Evolutionary conservation across 1,140 invertebrate genomes (phyloP).

Genomic region (Aleiodes sp.): DNA sequence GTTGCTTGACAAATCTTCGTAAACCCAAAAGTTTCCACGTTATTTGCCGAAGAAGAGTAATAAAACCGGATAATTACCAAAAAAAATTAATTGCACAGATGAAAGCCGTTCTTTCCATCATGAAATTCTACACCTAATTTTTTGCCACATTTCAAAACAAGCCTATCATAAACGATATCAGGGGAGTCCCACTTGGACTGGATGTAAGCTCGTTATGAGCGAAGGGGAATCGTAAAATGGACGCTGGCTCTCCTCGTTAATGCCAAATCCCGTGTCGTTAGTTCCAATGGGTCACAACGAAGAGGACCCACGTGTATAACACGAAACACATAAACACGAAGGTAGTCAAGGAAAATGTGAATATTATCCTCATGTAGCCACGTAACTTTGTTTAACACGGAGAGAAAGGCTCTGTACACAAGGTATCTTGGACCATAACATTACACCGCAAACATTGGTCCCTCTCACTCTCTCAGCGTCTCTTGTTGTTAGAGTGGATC

Average conservation of each 20-base stretch:
- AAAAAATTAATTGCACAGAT: too few relatives aligned
- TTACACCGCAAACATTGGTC: background rate
- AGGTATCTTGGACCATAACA: background rate
- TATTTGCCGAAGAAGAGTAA: too few relatives aligned
- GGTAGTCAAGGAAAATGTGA: background rate
- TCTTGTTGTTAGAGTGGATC: too few relatives aligned
- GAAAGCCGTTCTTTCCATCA: too few relatives aligned
- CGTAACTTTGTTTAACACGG: background rate
- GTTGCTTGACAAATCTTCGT: too few relatives aligned
- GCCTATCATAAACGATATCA: background rate
- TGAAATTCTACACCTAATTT: background rate
- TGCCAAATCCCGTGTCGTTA: conserved; percentile 29
- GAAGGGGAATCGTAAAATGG: conserved; percentile 19
- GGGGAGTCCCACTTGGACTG: background rate
- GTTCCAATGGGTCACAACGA: conserved; percentile 3
- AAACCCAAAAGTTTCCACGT: too few relatives aligned
- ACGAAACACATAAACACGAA: background rate
- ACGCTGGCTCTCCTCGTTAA: conserved; percentile 18
- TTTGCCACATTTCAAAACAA: background rate
- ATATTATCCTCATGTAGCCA: background rate
- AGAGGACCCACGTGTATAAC: background rate
- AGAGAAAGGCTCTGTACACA: background rate
- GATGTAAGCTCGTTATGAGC: background rate
- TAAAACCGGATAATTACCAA: too few relatives aligned
- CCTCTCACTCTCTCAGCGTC: background rate